Conservation (phyloP, 2,888 invertebrate genomes). For the Eudasyphora cyanicolor region DNA sequence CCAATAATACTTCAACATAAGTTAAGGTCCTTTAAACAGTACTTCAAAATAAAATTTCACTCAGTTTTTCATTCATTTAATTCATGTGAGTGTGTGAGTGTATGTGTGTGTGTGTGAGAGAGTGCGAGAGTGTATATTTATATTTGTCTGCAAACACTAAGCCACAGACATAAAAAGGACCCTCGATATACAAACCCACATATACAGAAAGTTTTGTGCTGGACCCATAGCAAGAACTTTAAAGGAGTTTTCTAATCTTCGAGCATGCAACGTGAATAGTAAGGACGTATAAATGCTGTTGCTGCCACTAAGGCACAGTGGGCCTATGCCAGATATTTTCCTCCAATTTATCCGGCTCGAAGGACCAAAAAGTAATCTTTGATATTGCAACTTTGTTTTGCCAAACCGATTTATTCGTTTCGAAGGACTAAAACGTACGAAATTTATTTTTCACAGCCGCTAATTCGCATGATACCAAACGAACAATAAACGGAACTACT, state of each 20-base stretch:
- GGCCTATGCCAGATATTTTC: too few species aligned
- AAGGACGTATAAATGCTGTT: too few species aligned
- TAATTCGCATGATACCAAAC: too few species aligned
- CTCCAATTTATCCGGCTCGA: too few species aligned
- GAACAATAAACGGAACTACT: too few species aligned
- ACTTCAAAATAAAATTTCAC: conserved; percentile 27
- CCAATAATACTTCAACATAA: conserved; percentile 29
- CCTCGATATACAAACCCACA: neutral
- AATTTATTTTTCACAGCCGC: too few species aligned
- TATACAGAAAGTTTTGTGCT: neutral
- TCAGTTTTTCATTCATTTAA: conserved; percentile 9
- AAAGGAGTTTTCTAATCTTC: conserved; percentile 30
- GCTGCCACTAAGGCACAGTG: neutral
- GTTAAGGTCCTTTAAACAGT: conserved; percentile 46
- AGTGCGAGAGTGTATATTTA: too few species aligned
- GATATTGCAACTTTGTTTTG: too few species aligned
- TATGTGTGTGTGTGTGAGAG: neutral
- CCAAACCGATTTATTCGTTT: too few species aligned
- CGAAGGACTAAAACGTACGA: too few species aligned
- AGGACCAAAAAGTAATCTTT: too few species aligned
- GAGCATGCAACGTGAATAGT: neutral
- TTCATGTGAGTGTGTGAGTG: neutral
- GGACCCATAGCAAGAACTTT: neutral
- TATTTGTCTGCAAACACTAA: neutral
- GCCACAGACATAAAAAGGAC: neutral